These are phyloP conservation scores for Pseudococcus viburni DNA, from an alignment of 2,888 invertebrate genomes.

Conservation along the genomic window DNA sequence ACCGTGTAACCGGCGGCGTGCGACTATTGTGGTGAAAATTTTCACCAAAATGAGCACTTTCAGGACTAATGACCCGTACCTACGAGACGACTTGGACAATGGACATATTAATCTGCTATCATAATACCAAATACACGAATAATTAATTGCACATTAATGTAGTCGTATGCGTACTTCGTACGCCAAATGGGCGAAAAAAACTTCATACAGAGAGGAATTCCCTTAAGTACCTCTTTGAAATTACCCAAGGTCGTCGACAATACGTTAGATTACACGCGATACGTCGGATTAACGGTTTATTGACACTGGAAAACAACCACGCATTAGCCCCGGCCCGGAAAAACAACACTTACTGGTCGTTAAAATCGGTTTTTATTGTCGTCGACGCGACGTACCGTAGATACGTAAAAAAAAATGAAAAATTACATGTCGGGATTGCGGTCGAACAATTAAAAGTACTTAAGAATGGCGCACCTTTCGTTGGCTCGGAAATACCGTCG, in stretches of 20 bases:
- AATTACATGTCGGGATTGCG: neutral
- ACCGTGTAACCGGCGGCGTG: neutral
- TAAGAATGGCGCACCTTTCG: neutral
- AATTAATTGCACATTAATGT: constrained; percentile 13
- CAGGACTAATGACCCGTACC: constrained; percentile 14
- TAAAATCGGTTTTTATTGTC: neutral
- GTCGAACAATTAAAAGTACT: constrained; percentile 12
- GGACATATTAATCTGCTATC: neutral
- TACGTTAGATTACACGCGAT: neutral
- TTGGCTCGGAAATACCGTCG: neutral
- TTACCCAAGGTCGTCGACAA: neutral
- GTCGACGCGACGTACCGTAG: neutral
- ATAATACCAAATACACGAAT: neutral
- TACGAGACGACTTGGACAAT: neutral
- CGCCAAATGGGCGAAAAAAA: neutral
- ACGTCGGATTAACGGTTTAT: constrained; percentile 36
- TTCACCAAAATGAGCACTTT: neutral
- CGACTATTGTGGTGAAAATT: neutral
- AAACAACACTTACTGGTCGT: neutral
- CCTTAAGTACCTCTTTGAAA: neutral
- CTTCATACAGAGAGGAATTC: neutral
- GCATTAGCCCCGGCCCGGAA: neutral
- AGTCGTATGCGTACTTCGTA: neutral
- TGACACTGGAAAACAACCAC: constrained; percentile 39
- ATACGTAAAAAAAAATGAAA: neutral